phyloP scores from a whole-genome alignment of 2,797 vertebrate genomes.

The Antrozous pallidus region DNA sequence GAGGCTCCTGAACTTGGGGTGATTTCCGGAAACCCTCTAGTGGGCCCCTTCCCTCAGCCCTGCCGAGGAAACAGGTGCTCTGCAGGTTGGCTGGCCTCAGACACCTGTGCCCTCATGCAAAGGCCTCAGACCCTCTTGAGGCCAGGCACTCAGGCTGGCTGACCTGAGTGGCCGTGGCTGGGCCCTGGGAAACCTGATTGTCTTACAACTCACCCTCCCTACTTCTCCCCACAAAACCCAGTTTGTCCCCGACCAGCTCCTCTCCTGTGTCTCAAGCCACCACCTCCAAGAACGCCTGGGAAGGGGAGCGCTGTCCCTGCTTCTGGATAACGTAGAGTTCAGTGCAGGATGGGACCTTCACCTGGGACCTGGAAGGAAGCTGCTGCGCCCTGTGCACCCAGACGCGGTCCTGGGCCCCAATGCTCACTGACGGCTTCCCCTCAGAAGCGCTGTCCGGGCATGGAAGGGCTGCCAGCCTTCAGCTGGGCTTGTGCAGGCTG shows the following conservation, averaged over 20 bases:
- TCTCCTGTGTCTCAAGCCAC: fast-evolving
- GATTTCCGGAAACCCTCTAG: background rate
- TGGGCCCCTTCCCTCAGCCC: no score
- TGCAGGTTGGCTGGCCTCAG: conserved; percentile 92
- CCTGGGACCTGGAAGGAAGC: background rate
- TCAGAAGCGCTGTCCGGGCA: fast-evolving
- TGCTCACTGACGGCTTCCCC: fast-evolving
- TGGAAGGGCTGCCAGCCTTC: background rate
- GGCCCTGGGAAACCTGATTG: background rate
- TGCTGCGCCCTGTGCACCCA: fast-evolving
- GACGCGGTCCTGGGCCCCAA: fast-evolving
- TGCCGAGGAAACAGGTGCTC: conserved; percentile 65
- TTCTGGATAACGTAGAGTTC: background rate
- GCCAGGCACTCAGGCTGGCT: conserved; percentile 80
- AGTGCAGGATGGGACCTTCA: no score
- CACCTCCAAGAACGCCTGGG: fast-evolving
- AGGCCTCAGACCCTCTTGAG: background rate
- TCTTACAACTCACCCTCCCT: fast-evolving
- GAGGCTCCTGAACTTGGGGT: background rate
- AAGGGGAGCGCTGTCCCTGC: background rate
- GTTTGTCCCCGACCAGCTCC: fast-evolving
- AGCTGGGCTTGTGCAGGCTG: background rate
- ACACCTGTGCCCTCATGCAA: conserved; percentile 59
- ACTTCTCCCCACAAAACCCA: background rate
- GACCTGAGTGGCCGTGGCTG: conserved; percentile 71